A percentile compares a stretch with the other conserved stretches of the same genome.
These are phyloP conservation scores for Scatophagus argus DNA, from an alignment of 2,113 vertebrate species.

Conservation along the genomic window DNA sequence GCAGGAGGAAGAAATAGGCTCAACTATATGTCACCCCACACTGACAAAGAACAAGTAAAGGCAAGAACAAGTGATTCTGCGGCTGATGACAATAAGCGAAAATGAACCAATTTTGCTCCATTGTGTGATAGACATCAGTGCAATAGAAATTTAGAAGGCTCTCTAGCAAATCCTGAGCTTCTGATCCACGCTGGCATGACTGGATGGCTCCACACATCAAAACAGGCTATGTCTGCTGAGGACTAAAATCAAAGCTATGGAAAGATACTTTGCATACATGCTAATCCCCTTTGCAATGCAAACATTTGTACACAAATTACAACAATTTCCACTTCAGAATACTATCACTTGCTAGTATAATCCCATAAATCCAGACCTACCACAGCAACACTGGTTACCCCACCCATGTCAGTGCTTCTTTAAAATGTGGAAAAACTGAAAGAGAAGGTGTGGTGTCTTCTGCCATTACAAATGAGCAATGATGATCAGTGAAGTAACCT, in stretches of 20 bases:
- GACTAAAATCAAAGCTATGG: neutral
- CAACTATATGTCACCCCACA: slow-evolving; percentile 9
- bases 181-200: neutral
- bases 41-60: neutral
- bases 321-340: neutral
- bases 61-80: neutral
- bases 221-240: neutral
- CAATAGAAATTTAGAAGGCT: neutral
- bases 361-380: neutral
- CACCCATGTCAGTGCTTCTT: neutral
- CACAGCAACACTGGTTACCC: neutral
- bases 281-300: neutral
- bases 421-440: neutral
- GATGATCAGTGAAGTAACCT: neutral
- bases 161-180: neutral
- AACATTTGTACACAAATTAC: neutral
- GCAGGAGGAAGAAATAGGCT: neutral
- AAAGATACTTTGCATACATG: neutral
- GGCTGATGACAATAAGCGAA: neutral
- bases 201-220: neutral
- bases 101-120: too few relatives aligned
- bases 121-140: neutral
- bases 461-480: neutral
- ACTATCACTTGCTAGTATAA: too few relatives aligned
- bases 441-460: neutral